Evolutionary conservation across 2,113 vertebrate species (phyloP).

Genomic region (Ctenodactylus gundi): DNA sequence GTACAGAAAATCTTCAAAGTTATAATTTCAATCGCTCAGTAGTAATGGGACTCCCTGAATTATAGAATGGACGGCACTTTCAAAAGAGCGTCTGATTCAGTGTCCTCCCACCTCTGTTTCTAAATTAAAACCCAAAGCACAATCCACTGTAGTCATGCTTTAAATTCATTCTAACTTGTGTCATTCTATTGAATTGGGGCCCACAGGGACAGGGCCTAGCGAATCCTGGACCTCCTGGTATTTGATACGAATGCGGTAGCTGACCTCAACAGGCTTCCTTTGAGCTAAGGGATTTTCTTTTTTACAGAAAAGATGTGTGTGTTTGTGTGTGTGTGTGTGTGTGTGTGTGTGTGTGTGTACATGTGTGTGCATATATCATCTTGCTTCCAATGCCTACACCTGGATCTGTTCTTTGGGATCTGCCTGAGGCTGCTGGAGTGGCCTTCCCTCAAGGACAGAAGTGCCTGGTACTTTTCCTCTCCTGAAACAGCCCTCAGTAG

Average conservation of each 20-base stretch:
- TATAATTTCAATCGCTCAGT: background rate
- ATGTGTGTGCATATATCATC: too few species aligned
- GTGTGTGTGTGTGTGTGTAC: too few species aligned
- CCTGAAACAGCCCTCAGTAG: rapidly evolving
- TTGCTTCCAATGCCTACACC: background rate
- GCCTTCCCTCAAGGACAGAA: background rate
- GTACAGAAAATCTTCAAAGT: background rate
- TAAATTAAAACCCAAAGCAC: constrained; percentile 35
- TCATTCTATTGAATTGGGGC: constrained; percentile 17
- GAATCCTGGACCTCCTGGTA: background rate
- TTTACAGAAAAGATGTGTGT: background rate
- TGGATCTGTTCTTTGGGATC: background rate
- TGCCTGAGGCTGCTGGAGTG: background rate
- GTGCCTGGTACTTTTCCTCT: background rate
- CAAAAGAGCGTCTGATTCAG: background rate
- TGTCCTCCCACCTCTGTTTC: constrained; percentile 15
- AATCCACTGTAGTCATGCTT: background rate
- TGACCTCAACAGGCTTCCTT: background rate
- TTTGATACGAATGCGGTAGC: background rate
- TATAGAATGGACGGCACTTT: background rate
- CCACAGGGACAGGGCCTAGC: background rate
- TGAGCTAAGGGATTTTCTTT: background rate
- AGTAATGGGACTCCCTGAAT: background rate
- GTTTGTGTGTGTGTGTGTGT: too few species aligned
- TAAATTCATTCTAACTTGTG: constrained; percentile 45